Percentiles rank a stretch among this genome's conserved stretches.
These are phyloP conservation scores for Dascyllus trimaculatus DNA, from an alignment of 2,113 vertebrate species.

Conservation along the genomic window DNA sequence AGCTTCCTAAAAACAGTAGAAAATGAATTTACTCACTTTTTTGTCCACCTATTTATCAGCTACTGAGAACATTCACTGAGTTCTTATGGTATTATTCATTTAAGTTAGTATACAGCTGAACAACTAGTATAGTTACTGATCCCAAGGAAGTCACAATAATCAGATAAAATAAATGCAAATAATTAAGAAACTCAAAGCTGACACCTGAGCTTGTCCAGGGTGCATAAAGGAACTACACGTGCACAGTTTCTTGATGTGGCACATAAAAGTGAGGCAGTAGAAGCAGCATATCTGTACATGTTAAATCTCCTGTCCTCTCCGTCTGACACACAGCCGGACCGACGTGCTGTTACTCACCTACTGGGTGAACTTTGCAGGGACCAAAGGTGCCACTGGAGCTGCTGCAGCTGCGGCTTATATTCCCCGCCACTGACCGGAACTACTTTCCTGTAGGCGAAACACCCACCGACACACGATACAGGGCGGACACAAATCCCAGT, in stretches of 20 bases:
- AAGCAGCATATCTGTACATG: neutral
- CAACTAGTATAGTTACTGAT: too few relatives aligned
- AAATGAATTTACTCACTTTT: too few relatives aligned
- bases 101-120: too few relatives aligned
- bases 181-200: too few relatives aligned
- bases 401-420: constrained; percentile 62
- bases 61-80: too few relatives aligned
- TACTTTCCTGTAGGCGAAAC: constrained; percentile 73
- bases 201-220: too few relatives aligned
- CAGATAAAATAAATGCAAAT: too few relatives aligned
- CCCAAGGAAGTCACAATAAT: too few relatives aligned
- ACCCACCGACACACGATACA: constrained; percentile 42
- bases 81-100: too few relatives aligned
- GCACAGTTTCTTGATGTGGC: neutral
- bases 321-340: neutral
- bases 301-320: neutral
- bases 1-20: neutral
- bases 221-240: neutral
- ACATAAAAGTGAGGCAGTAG: neutral
- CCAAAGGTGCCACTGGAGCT: constrained; percentile 37
- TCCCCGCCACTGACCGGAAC: constrained; percentile 69
- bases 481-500: neutral
- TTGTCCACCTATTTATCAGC: too few relatives aligned
- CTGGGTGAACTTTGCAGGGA: constrained; percentile 71
- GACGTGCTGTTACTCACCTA: constrained; percentile 74